Percentiles rank a stretch among this genome's conserved stretches.
Conservation (phyloP, 2,113 vertebrate species). For the Hippocampus guttulatus region DNA sequence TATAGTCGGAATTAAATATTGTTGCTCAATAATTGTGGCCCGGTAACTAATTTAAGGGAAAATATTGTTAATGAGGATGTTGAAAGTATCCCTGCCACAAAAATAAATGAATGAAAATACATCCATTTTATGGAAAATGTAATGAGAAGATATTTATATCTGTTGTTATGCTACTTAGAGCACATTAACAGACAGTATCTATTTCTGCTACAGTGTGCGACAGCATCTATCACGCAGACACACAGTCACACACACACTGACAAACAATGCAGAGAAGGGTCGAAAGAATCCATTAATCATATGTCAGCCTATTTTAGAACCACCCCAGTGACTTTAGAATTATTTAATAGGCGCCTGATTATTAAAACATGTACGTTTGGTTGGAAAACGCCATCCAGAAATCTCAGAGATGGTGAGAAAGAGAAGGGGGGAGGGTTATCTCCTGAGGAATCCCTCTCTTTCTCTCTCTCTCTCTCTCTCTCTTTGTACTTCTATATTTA, state of each 20-base stretch:
- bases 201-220: no score
- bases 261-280: slow-evolving; percentile 55
- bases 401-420: slow-evolving; percentile 42
- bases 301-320: slow-evolving; percentile 59
- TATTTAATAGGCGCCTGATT: slow-evolving; percentile 66
- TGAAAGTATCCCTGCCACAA: background rate
- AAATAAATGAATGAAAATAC: background rate
- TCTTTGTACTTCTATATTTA: slow-evolving; percentile 46
- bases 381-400: slow-evolving; percentile 51
- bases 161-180: background rate
- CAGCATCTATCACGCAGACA: background rate
- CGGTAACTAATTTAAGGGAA: no score
- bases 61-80: no score
- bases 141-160: background rate
- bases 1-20: background rate
- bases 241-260: background rate
- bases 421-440: slow-evolving; percentile 34
- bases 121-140: no score
- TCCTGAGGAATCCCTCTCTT: slow-evolving; percentile 34
- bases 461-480: slow-evolving; percentile 13
- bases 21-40: background rate
- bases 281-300: slow-evolving; percentile 64
- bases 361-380: slow-evolving; percentile 69
- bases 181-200: background rate
- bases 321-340: slow-evolving; percentile 62